Conservation (phyloP, 2,113 vertebrate genomes). For the Anolis sagrei region DNA sequence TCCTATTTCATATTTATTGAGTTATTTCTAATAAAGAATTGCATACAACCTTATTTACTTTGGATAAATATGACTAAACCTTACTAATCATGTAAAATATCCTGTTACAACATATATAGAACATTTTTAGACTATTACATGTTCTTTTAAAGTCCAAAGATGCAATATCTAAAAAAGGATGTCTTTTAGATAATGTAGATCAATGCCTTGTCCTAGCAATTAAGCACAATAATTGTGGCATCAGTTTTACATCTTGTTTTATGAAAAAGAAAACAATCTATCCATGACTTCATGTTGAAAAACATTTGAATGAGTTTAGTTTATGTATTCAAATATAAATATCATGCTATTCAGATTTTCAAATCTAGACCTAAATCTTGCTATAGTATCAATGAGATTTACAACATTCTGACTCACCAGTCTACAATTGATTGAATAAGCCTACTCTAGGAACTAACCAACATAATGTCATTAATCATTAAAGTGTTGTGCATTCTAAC, state of each 20-base stretch:
- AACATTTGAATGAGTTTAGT: neutral
- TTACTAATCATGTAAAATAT: neutral
- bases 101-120: too few species aligned
- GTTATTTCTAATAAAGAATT: neutral
- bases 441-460: too few species aligned
- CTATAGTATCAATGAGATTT: too few species aligned
- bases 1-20: neutral
- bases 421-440: too few species aligned
- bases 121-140: neutral
- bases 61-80: neutral
- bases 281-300: neutral
- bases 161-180: neutral
- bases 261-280: neutral
- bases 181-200: neutral
- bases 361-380: neutral
- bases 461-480: neutral
- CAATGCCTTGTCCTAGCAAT: neutral
- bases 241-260: neutral
- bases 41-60: neutral
- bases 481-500: neutral
- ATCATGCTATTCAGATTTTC: neutral
- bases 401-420: too few species aligned
- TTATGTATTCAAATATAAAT: neutral
- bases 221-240: neutral
- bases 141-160: neutral